Conservation (phyloP, 2,888 invertebrate genomes). For the Troides helena region DNA sequence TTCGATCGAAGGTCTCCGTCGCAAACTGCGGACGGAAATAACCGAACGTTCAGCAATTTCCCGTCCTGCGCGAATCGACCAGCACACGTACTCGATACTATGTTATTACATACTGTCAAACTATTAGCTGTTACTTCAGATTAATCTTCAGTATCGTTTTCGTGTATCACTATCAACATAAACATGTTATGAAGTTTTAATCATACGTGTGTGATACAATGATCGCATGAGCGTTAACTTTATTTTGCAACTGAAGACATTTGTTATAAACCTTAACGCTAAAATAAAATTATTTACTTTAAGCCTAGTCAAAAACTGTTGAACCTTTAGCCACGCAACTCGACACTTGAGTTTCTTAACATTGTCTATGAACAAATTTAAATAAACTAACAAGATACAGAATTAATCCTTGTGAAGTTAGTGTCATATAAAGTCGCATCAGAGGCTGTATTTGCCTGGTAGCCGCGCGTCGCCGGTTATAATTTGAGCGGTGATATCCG, state of each 20-base stretch:
- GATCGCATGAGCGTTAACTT: neutral
- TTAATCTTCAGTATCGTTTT: neutral
- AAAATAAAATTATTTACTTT: neutral
- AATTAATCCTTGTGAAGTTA: neutral
- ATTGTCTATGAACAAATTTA: neutral
- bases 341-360: neutral
- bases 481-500: conserved; percentile 48
- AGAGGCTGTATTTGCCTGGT: neutral
- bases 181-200: neutral
- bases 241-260: neutral
- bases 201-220: neutral
- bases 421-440: conserved; percentile 9
- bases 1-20: conserved; percentile 59
- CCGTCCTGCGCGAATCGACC: conserved; percentile 44
- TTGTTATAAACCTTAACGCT: neutral
- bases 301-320: neutral
- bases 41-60: conserved; percentile 66
- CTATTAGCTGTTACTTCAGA: neutral
- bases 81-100: neutral
- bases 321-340: neutral
- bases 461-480: conserved; percentile 39
- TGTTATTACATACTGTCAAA: neutral
- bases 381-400: neutral
- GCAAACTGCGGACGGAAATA: conserved; percentile 63
- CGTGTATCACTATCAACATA: neutral